Evolutionary conservation across 2,113 vertebrate species (phyloP).

Genomic region (Candoia aspera): DNA sequence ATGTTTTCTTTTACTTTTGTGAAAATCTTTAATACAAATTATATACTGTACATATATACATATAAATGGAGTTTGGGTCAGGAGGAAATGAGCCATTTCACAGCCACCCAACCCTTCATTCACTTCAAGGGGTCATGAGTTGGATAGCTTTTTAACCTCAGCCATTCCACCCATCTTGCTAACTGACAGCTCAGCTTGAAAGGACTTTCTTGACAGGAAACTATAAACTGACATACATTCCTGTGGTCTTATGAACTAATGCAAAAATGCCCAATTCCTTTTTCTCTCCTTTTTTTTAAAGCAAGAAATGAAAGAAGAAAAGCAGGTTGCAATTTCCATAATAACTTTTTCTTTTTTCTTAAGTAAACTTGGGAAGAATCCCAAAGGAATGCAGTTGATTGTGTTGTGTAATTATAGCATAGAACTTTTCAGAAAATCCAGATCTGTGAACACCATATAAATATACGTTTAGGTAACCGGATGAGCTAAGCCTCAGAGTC

Average conservation of each 20-base stretch:
- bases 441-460: constrained; percentile 61
- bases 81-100: constrained; percentile 36
- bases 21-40: not conserved
- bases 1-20: not conserved
- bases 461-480: constrained; percentile 48
- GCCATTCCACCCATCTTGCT: constrained; percentile 50
- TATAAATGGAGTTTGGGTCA: not conserved
- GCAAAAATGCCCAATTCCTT: constrained; percentile 61
- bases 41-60: not conserved
- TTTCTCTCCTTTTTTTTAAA: constrained; percentile 28
- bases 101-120: constrained; percentile 31
- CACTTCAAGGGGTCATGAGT: constrained; percentile 50
- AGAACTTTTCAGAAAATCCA: constrained; percentile 47
- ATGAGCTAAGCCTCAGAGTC: constrained; percentile 45
- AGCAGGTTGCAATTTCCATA: constrained; percentile 67
- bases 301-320: constrained; percentile 44
- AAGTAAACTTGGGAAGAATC: constrained; percentile 73
- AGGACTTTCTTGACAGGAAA: constrained; percentile 72
- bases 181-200: constrained; percentile 72
- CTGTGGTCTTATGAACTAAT: constrained; percentile 74
- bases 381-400: constrained; percentile 65
- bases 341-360: constrained; percentile 70
- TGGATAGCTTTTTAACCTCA: constrained; percentile 51
- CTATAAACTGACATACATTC: constrained; percentile 73
- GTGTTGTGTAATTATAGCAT: constrained; percentile 48